Conservation (phyloP, 2,888 invertebrate genomes). For the Dioctria linearis region DNA sequence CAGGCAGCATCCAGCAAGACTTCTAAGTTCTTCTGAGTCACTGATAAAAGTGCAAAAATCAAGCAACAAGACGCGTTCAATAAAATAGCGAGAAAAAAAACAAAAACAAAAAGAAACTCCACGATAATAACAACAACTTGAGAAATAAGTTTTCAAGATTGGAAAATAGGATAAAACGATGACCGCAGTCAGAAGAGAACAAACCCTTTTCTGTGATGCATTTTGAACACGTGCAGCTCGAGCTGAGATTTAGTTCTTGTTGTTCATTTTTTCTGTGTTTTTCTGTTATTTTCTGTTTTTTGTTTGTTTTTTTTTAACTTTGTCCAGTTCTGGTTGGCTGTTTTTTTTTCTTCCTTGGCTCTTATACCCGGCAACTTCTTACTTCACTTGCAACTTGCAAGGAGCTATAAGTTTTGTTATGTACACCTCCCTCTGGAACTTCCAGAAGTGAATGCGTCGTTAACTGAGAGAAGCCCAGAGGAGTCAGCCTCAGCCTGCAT, state of each 20-base stretch:
- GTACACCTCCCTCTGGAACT: conserved; percentile 11
- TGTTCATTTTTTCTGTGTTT: not conserved
- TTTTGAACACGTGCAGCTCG: conserved; percentile 47
- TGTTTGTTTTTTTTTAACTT: conserved; percentile 22
- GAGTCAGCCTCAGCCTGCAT: no score
- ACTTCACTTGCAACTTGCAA: not conserved
- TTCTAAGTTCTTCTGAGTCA: conserved; percentile 24
- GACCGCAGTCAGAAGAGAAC: not conserved
- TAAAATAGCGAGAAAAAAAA: conserved; percentile 11
- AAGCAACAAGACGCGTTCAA: conserved; percentile 25
- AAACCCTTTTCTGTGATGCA: conserved; percentile 41
- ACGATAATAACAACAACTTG: conserved; percentile 44
- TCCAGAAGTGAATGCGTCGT: conserved; percentile 8
- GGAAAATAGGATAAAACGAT: conserved; percentile 32
- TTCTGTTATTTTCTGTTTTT: conserved; percentile 7
- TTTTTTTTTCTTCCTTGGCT: conserved; percentile 3
- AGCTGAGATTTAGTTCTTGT: conserved; percentile 36
- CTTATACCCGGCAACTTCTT: not conserved
- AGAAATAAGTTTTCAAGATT: conserved; percentile 40
- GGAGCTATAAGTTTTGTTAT: not conserved
- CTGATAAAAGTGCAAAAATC: conserved; percentile 38
- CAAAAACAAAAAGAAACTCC: conserved; percentile 9
- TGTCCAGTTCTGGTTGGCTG: conserved; percentile 23
- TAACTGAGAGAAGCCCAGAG: conserved; percentile 13
- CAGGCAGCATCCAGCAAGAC: no score